Evolutionary conservation across 1,140 invertebrate genomes (phyloP).

Genomic region (Drosophila seguyi): DNA sequence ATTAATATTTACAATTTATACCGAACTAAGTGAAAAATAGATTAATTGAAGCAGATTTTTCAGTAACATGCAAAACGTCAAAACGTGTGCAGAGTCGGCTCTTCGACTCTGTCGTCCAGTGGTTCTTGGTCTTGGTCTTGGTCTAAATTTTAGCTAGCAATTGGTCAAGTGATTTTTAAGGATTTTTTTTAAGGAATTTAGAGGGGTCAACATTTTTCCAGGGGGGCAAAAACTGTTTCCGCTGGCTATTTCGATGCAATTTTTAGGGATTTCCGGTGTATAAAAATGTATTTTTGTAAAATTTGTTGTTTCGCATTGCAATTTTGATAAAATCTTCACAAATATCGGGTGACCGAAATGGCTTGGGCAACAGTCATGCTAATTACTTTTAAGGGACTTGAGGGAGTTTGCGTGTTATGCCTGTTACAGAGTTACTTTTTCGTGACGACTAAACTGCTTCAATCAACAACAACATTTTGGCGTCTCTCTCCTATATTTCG

Average conservation of each 20-base stretch:
- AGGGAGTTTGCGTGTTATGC: constrained; percentile 30
- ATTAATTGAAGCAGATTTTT: constrained; percentile 83
- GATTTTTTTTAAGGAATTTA: background rate
- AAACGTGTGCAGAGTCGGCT: constrained; percentile 41
- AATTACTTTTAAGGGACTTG: constrained; percentile 21
- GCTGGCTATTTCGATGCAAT: constrained; percentile 9
- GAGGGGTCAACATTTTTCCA: background rate
- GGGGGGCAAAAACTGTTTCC: constrained; percentile 10
- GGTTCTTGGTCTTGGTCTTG: constrained; percentile 35
- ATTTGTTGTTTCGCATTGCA: constrained; percentile 4
- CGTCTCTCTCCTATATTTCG: constrained; percentile 60
- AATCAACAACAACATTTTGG: constrained; percentile 78
- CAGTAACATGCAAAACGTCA: constrained; percentile 83
- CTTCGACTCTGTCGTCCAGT: constrained; percentile 51
- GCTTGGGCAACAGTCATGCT: constrained; percentile 24
- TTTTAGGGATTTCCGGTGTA: background rate
- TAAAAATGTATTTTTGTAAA: constrained; percentile 36
- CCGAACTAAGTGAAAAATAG: constrained; percentile 58
- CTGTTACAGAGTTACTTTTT: constrained; percentile 52
- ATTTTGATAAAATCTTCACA: constrained; percentile 22
- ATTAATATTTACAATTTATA: constrained; percentile 70
- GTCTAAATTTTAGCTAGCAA: constrained; percentile 44
- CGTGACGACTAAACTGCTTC: constrained; percentile 76
- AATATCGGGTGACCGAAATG: constrained; percentile 5
- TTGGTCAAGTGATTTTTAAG: constrained; percentile 40